These are phyloP conservation scores for Ptychodera flava DNA, from an alignment of 35 echinoderm and acorn worm species.

Conservation along the genomic window DNA sequence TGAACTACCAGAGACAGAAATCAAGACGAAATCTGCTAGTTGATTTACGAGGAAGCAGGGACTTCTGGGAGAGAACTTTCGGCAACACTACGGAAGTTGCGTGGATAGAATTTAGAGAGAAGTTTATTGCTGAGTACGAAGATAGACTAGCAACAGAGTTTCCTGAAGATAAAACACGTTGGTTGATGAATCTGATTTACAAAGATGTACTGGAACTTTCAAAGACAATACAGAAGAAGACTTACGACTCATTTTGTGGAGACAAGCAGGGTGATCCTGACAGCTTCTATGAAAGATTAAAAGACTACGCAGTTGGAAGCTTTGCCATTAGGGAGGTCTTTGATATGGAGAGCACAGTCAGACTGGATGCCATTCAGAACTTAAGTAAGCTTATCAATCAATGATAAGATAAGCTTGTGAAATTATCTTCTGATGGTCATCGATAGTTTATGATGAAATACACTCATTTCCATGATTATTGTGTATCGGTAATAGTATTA, in stretches of 20 bases:
- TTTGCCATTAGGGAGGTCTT: slow-evolving; percentile 89
- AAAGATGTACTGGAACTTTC: slow-evolving; percentile 64
- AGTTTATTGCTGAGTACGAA: slow-evolving; percentile 56
- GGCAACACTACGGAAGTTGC: slow-evolving; percentile 34
- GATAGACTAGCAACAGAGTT: slow-evolving; percentile 42
- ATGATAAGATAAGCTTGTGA: slow-evolving; percentile 1
- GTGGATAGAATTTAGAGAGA: slow-evolving; percentile 62
- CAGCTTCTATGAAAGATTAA: slow-evolving; percentile 59
- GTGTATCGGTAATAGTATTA: too few species aligned
- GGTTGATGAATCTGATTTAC: slow-evolving; percentile 78
- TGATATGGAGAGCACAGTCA: slow-evolving; percentile 89
- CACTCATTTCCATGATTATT: too few species aligned
- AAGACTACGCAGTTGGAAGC: slow-evolving; percentile 64
- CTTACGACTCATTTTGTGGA: slow-evolving; percentile 46
- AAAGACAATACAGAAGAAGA: slow-evolving; percentile 57
- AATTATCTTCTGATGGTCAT: too few species aligned
- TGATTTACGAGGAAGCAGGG: slow-evolving; percentile 13
- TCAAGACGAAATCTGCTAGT: neutral
- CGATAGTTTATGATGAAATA: too few species aligned
- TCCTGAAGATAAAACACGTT: slow-evolving; percentile 47
- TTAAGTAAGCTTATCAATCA: slow-evolving; percentile 40
- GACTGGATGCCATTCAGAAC: slow-evolving; percentile 81
- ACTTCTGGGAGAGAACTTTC: slow-evolving; percentile 85
- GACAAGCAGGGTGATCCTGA: slow-evolving; percentile 51
- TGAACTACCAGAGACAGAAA: slow-evolving; percentile 1